Evolutionary conservation across 37 sponge, comb jelly and placozoan genomes (phyloP).

Genomic region (Spongilla lacustris): DNA sequence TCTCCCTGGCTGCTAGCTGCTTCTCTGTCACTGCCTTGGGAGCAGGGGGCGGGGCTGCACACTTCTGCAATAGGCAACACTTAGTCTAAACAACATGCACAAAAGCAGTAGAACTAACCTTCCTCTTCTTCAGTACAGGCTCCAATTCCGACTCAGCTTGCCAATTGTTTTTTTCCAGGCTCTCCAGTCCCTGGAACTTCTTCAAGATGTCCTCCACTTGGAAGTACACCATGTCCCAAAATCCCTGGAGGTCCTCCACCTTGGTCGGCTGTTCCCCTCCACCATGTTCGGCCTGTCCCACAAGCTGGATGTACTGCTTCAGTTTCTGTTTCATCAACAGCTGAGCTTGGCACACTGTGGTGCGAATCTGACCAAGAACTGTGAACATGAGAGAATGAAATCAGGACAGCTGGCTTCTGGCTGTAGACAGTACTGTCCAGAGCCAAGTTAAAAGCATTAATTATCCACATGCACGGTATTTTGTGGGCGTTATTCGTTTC

Average conservation of each 20-base stretch:
- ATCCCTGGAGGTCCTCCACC: constrained; percentile 68
- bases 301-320: constrained; percentile 75
- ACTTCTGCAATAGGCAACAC: constrained; percentile 4
- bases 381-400: not conserved
- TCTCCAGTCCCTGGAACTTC: constrained; percentile 49
- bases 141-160: not conserved
- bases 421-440: no score
- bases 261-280: constrained; percentile 42
- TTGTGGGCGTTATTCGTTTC: no score
- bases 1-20: constrained; percentile 60
- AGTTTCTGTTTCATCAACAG: constrained; percentile 75
- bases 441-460: no score
- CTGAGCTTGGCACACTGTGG: constrained; percentile 72
- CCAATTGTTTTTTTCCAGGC: constrained; percentile 71
- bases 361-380: constrained; percentile 74
- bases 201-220: constrained; percentile 71
- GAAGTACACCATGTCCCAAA: constrained; percentile 90
- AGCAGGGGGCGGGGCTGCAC: not conserved
- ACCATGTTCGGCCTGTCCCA: constrained; percentile 47
- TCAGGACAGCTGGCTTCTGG: no score
- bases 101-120: not conserved
- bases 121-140: constrained; percentile 17
- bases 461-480: no score
- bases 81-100: not conserved
- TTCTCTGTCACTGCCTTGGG: not conserved